phyloP scores from a whole-genome alignment of 2,113 vertebrate genomes.

The cat (Felis catus) region DNA sequence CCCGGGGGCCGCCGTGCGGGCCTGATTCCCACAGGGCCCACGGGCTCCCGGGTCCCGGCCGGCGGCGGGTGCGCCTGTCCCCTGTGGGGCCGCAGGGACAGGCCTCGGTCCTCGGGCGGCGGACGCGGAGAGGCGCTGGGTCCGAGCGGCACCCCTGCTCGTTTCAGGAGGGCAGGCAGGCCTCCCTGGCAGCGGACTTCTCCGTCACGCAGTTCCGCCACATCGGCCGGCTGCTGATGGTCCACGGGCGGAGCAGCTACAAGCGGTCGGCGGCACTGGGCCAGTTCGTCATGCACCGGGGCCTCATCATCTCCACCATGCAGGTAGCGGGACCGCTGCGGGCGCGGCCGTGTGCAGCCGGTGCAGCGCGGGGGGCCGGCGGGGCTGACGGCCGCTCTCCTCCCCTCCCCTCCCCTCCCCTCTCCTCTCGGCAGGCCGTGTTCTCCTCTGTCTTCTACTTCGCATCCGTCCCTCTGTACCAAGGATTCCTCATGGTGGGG shows the following conservation, averaged over 20 bases:
- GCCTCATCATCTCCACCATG: conserved; percentile 99
- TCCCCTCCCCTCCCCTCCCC: background rate
- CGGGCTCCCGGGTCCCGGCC: no score
- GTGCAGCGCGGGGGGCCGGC: accelerated
- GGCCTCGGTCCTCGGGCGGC: accelerated
- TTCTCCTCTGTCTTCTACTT: conserved; percentile 99
- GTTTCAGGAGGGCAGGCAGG: conserved; percentile 96
- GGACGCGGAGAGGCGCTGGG: background rate
- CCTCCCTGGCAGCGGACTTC: conserved; percentile 97
- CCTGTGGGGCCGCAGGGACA: no score
- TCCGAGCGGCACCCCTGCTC: background rate
- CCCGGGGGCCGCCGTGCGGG: no score
- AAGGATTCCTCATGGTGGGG: conserved; percentile 99
- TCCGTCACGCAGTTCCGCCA: conserved; percentile 97
- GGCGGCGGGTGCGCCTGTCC: no score
- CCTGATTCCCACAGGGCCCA: no score
- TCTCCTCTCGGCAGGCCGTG: conserved; percentile 89
- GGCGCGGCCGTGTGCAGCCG: background rate
- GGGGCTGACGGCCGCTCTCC: background rate
- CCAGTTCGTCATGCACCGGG: conserved; percentile 98
- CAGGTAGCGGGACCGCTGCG: conserved; percentile 87
- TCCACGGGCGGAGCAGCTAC: conserved; percentile 98
- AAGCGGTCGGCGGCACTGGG: conserved; percentile 97
- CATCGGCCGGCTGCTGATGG: conserved; percentile 96
- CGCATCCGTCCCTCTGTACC: conserved; percentile 97